phyloP scores from a whole-genome alignment of 2,113 vertebrate species.

The Callocephalon fimbriatum region DNA sequence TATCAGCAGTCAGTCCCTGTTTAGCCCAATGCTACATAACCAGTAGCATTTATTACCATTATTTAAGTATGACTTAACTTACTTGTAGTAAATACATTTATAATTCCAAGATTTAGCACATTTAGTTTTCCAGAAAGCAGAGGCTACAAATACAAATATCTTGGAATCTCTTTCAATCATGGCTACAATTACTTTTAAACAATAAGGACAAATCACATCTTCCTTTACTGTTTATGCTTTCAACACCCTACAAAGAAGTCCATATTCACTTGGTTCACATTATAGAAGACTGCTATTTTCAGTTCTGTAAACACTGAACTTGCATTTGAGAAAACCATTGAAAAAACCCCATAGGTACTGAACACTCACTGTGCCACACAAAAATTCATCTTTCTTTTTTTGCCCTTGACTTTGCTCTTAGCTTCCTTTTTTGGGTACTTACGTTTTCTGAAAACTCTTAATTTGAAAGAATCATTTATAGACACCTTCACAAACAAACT shows the following conservation, averaged over 20 bases:
- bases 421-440: accelerated
- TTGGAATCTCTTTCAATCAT: background rate
- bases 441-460: background rate
- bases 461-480: background rate
- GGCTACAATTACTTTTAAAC: background rate
- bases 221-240: background rate
- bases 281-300: background rate
- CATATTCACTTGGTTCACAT: accelerated
- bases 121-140: background rate
- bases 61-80: background rate
- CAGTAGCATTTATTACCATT: background rate
- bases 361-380: background rate
- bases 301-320: background rate
- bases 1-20: background rate
- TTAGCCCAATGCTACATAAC: background rate
- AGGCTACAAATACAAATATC: background rate
- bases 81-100: accelerated
- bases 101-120: accelerated
- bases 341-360: background rate
- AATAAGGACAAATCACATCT: background rate
- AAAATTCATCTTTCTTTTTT: background rate
- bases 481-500: accelerated
- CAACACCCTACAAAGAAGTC: accelerated
- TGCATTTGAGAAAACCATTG: background rate
- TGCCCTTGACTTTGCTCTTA: accelerated